Conservation (phyloP, 2,797 vertebrate genomes). For the Ctenosaura bakeri region DNA sequence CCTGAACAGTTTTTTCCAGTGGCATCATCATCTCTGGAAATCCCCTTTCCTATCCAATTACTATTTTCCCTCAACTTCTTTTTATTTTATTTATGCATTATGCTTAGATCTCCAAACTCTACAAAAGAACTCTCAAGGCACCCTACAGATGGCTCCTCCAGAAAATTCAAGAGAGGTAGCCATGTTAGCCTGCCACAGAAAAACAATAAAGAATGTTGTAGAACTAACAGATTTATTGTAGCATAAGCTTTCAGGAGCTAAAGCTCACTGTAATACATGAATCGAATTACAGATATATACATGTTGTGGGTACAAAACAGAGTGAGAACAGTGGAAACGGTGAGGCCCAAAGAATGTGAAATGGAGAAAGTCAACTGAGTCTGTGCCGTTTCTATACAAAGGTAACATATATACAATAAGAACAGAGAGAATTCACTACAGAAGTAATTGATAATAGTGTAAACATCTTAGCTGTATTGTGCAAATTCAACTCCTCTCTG, state of each 20-base stretch:
- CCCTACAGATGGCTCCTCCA: too few relatives aligned
- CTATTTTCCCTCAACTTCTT: background rate
- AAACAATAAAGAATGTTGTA: background rate
- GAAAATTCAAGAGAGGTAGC: background rate
- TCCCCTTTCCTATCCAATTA: slow-evolving; percentile 43
- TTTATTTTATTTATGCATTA: background rate
- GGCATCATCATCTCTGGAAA: slow-evolving; percentile 52
- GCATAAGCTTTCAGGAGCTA: too few relatives aligned
- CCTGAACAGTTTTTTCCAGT: slow-evolving; percentile 47
- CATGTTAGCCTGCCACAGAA: background rate
- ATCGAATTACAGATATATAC: background rate
- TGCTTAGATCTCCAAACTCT: background rate
- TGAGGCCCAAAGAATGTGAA: background rate
- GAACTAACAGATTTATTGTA: background rate
- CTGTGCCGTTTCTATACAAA: background rate
- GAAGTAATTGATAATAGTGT: background rate
- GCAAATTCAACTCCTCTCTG: background rate
- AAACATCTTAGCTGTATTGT: background rate
- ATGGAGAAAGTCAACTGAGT: background rate
- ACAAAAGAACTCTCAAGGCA: background rate
- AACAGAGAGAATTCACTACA: background rate
- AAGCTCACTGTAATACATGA: background rate
- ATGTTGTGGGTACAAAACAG: background rate
- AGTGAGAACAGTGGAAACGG: background rate
- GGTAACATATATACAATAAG: background rate